Percentiles rank a stretch among this genome's conserved stretches.
Evolutionary conservation across 2,888 invertebrate genomes (phyloP).

Genomic region (Pardosa pseudoannulata): DNA sequence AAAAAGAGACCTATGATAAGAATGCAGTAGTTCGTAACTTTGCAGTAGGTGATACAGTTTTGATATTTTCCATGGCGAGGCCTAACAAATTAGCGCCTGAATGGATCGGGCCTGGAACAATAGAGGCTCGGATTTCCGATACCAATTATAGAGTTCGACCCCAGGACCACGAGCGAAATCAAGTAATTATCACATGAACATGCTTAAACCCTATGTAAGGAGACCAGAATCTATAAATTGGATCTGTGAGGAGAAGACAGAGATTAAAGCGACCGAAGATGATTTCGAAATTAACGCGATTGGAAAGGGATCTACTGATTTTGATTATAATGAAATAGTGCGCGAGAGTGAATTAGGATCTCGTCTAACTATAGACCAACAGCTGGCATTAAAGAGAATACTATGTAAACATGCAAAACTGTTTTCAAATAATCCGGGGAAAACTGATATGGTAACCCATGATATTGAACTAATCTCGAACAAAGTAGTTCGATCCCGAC

Average conservation of each 20-base stretch:
- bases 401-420: background rate
- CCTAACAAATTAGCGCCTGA: background rate
- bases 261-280: background rate
- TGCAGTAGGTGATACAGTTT: background rate
- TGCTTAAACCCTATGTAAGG: background rate
- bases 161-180: background rate
- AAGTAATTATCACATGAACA: background rate
- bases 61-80: background rate
- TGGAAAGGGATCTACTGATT: no score
- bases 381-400: background rate
- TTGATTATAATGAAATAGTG: background rate
- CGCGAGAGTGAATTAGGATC: background rate
- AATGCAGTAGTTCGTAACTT: slow-evolving; percentile 16
- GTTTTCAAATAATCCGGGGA: background rate
- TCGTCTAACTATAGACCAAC: background rate
- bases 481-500: background rate
- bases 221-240: background rate
- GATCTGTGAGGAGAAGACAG: background rate
- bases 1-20: slow-evolving; percentile 15
- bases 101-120: no score
- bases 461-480: background rate
- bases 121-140: background rate
- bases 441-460: background rate
- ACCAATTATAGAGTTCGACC: background rate
- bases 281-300: no score